Conservation (phyloP, 2,113 vertebrate species). For the Misgurnus anguillicaudatus region DNA sequence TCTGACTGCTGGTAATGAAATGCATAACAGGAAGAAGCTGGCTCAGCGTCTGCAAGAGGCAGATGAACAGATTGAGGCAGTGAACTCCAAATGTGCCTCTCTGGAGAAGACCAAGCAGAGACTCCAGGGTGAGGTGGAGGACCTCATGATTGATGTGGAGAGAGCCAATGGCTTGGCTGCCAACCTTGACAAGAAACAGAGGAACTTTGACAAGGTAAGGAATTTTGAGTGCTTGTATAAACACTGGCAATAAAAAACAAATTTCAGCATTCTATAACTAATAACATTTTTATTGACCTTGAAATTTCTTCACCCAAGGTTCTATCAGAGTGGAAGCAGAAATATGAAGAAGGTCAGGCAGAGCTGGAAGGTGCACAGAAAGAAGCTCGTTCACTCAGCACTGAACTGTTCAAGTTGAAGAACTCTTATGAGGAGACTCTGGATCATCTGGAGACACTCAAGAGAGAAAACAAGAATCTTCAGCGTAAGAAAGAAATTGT, state of each 20-base stretch:
- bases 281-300: neutral
- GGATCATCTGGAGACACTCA: neutral
- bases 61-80: neutral
- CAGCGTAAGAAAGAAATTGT: constrained; percentile 10
- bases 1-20: neutral
- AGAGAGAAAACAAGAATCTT: neutral
- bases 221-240: neutral
- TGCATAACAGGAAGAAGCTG: constrained; percentile 67
- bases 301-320: constrained; percentile 21
- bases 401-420: neutral
- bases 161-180: neutral
- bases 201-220: neutral
- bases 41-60: constrained; percentile 57
- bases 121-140: too few species aligned
- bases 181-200: neutral
- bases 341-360: constrained; percentile 16
- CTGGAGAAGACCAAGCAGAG: too few species aligned
- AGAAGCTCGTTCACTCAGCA: neutral
- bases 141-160: neutral
- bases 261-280: neutral
- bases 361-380: neutral
- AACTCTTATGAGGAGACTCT: neutral
- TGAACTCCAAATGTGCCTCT: too few species aligned
- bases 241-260: neutral
- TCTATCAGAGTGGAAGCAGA: constrained; percentile 53